A percentile compares a stretch with the other conserved stretches of the same genome.
These are phyloP conservation scores for Atractosteus spatula DNA, from an alignment of 2,113 vertebrate species.

Conservation along the genomic window DNA sequence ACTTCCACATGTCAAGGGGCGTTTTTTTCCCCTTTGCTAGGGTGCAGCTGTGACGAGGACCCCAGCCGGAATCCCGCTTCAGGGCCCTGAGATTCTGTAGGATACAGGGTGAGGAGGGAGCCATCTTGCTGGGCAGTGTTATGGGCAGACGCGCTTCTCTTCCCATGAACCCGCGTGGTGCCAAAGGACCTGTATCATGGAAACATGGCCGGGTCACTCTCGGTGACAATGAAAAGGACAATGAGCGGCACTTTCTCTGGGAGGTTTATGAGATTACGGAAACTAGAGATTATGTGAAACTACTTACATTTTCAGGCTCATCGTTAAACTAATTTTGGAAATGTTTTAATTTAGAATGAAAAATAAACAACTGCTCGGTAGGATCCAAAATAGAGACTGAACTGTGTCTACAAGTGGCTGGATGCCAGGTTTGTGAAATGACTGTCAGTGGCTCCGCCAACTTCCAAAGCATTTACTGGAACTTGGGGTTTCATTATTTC, in stretches of 20 bases:
- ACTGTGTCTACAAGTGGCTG: too few species aligned
- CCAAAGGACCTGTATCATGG: neutral
- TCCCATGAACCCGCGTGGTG: neutral
- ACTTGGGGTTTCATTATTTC: too few species aligned
- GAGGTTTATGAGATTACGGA: too few species aligned
- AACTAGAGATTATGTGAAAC: too few species aligned
- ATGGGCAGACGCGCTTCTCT: neutral
- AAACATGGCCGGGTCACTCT: neutral
- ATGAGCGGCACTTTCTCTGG: neutral
- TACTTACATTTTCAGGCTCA: too few species aligned
- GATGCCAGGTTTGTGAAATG: too few species aligned
- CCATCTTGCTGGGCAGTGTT: slow-evolving; percentile 2
- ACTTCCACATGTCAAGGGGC: neutral
- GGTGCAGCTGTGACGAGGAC: neutral
- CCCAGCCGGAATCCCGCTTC: neutral
- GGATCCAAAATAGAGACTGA: too few species aligned
- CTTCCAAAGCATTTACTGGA: too few species aligned
- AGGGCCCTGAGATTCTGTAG: neutral
- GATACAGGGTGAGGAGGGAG: slow-evolving; percentile 11
- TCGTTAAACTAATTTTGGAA: too few species aligned
- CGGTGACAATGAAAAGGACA: neutral
- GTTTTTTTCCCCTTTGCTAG: neutral
- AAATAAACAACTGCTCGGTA: too few species aligned
- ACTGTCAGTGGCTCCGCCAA: too few species aligned
- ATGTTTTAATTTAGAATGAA: too few species aligned